Conservation (phyloP, 2,888 invertebrate species). For the Lithophane leautieri region DNA sequence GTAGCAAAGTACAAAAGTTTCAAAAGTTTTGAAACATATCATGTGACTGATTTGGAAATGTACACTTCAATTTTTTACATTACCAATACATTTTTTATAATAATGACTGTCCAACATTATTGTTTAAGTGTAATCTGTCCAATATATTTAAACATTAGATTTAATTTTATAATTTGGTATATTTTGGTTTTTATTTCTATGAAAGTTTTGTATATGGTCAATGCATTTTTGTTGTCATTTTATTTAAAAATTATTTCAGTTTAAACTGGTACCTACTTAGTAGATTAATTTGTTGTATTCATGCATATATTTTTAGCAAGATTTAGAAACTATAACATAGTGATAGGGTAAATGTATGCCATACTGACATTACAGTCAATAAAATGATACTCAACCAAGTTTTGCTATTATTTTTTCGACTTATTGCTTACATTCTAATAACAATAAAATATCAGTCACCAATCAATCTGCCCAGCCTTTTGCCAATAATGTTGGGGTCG, state of each 20-base stretch:
- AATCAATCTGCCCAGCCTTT: not conserved
- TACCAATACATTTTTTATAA: conserved; percentile 45
- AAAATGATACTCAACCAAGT: conserved; percentile 75
- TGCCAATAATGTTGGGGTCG: not conserved
- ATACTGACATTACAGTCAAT: conserved; percentile 78
- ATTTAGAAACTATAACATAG: conserved; percentile 69
- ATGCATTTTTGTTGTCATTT: conserved; percentile 61
- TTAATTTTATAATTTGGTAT: conserved; percentile 45
- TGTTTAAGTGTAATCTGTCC: conserved; percentile 59
- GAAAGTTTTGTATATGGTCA: conserved; percentile 42
- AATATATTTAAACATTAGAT: conserved; percentile 52
- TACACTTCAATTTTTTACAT: conserved; percentile 57
- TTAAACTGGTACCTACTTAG: conserved; percentile 49
- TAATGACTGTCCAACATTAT: conserved; percentile 52
- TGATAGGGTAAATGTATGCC: conserved; percentile 77
- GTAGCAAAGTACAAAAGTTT: conserved; percentile 77
- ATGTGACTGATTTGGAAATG: conserved; percentile 70
- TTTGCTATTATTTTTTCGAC: conserved; percentile 20
- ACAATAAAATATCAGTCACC: not conserved
- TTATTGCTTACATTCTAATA: not conserved
- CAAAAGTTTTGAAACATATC: conserved; percentile 73
- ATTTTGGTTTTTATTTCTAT: conserved; percentile 28
- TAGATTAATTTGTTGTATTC: conserved; percentile 61
- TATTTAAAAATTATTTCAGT: conserved; percentile 41
- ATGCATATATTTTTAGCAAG: conserved; percentile 53